phyloP scores from a whole-genome alignment of 1,140 invertebrate genomes.

The Neodiprion virginianus region DNA sequence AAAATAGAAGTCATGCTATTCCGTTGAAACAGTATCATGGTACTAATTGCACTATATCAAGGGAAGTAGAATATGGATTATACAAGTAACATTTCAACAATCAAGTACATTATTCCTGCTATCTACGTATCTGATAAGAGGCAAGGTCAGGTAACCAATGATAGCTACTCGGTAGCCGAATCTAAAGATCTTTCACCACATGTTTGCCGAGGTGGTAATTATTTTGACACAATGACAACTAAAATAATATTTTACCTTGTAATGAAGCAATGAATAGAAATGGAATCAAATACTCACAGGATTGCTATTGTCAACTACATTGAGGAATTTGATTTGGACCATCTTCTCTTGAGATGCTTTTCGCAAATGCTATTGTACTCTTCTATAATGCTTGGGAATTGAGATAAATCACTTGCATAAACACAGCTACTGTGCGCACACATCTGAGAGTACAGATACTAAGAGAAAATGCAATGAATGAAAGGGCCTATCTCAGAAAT shows the following conservation, averaged over 20 bases:
- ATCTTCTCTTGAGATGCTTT: constrained; percentile 30
- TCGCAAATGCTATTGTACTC: neutral
- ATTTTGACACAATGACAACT: neutral
- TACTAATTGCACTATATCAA: neutral
- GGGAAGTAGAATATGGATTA: neutral
- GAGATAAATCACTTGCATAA: neutral
- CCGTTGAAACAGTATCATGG: neutral
- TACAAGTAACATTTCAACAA: neutral
- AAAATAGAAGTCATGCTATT: no score
- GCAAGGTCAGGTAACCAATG: constrained; percentile 2
- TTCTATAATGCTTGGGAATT: neutral
- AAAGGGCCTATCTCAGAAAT: neutral
- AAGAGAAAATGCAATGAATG: neutral
- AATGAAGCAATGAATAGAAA: constrained; percentile 6
- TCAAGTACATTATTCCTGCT: neutral
- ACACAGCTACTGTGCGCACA: neutral
- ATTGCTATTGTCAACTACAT: constrained; percentile 45
- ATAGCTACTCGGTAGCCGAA: neutral
- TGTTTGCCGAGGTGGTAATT: neutral
- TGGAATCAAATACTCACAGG: constrained; percentile 38
- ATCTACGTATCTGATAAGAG: neutral
- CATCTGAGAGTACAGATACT: neutral
- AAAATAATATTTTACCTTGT: constrained; percentile 1
- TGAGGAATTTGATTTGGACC: constrained; percentile 51
- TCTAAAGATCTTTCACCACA: neutral